Evolutionary conservation across 2,888 invertebrate species (phyloP).

Genomic region (Ommatoiulus sabulosus): DNA sequence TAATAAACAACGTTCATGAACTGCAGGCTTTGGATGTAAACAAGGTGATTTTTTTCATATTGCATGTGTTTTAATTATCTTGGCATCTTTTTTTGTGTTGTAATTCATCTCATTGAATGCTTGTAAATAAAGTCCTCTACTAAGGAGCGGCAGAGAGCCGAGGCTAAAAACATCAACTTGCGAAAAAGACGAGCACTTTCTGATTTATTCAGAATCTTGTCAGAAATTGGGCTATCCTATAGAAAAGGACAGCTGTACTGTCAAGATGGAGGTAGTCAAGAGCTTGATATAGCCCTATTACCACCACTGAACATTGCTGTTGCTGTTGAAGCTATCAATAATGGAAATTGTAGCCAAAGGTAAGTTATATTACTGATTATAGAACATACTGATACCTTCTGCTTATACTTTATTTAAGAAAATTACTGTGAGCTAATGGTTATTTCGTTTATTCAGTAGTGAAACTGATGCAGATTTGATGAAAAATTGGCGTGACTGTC

Average conservation of each 20-base stretch:
- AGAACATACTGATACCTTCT: background rate
- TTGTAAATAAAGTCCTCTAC: slow-evolving; percentile 58
- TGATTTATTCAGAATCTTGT: slow-evolving; percentile 85
- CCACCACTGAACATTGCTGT: slow-evolving; percentile 31
- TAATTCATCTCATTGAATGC: slow-evolving; percentile 46
- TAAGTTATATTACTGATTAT: background rate
- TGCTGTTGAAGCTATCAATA: background rate
- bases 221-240: slow-evolving; percentile 78
- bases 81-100: slow-evolving; percentile 50
- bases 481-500: slow-evolving; percentile 74
- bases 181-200: slow-evolving; percentile 87
- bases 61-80: background rate
- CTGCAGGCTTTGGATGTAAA: slow-evolving; percentile 76
- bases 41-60: slow-evolving; percentile 61
- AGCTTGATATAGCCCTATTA: background rate
- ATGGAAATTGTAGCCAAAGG: background rate
- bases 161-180: slow-evolving; percentile 77
- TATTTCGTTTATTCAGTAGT: slow-evolving; percentile 29
- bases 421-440: background rate
- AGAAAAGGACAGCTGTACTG: slow-evolving; percentile 76
- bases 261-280: slow-evolving; percentile 61
- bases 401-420: too few species aligned
- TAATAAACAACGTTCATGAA: slow-evolving; percentile 71
- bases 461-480: slow-evolving; percentile 59
- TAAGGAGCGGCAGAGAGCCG: slow-evolving; percentile 74